Conservation (phyloP, 1,140 invertebrate genomes). For the Microplitis mediator region DNA sequence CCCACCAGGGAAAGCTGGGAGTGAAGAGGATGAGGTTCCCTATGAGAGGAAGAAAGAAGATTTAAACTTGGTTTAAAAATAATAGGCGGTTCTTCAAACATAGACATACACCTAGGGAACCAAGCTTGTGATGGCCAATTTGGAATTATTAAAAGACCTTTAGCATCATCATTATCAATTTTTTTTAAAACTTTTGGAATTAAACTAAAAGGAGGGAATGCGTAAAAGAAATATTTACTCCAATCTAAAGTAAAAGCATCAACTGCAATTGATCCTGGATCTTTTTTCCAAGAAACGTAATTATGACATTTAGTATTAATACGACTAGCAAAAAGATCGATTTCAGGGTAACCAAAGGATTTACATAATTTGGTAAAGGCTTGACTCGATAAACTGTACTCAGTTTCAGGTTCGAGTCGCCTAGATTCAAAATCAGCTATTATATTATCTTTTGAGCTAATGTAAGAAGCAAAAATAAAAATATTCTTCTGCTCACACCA, state of each 20-base stretch:
- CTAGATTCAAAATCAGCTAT: constrained; percentile 23
- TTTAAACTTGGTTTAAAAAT: no score
- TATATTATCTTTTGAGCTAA: constrained; percentile 21
- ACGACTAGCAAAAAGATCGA: constrained; percentile 41
- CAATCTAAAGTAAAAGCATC: background rate
- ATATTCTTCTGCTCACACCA: constrained; percentile 24
- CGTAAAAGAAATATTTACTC: no score
- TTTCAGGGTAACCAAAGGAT: constrained; percentile 22
- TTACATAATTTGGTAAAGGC: constrained; percentile 10
- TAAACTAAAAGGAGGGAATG: no score
- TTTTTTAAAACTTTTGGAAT: no score
- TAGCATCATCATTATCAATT: no score
- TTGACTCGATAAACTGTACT: background rate
- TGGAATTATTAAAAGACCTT: background rate
- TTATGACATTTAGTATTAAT: constrained; percentile 38
- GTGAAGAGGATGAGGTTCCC: no score
- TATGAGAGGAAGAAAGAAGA: no score
- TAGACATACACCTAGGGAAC: background rate
- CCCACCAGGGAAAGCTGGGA: constrained; percentile 27
- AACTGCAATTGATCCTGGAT: constrained; percentile 27
- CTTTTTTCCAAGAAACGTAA: constrained; percentile 39
- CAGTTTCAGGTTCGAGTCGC: constrained; percentile 18
- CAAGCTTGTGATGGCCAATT: constrained; percentile 16
- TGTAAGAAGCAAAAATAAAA: constrained; percentile 27
- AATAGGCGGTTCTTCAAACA: no score